phyloP scores from a whole-genome alignment of 2,797 vertebrate species.

The Eulemur mongoz region DNA sequence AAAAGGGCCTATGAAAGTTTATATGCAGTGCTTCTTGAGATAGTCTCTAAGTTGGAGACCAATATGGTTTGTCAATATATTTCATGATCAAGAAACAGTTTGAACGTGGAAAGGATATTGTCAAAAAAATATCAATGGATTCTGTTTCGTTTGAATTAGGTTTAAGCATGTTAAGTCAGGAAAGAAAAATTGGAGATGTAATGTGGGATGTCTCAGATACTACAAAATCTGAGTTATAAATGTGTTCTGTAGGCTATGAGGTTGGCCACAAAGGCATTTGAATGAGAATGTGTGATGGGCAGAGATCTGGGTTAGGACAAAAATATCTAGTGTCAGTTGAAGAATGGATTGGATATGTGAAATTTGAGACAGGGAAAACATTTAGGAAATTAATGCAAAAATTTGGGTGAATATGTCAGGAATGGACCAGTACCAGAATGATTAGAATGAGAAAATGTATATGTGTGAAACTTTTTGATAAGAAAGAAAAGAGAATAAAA shows the following conservation, averaged over 20 bases:
- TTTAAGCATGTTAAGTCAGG: neutral
- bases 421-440: neutral
- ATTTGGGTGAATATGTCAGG: neutral
- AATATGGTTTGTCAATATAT: neutral
- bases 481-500: neutral
- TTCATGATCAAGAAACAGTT: neutral
- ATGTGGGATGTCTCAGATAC: neutral
- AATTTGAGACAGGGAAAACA: neutral
- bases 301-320: neutral
- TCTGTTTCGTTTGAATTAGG: neutral
- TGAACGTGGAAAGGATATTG: neutral
- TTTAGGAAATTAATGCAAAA: neutral
- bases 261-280: neutral
- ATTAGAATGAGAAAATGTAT: neutral
- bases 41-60: neutral
- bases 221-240: neutral
- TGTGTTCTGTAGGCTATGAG: neutral
- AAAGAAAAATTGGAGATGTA: neutral
- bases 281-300: neutral
- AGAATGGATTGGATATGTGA: neutral
- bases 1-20: neutral
- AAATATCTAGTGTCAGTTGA: neutral
- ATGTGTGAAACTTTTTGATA: neutral
- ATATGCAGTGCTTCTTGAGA: neutral
- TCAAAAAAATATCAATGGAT: neutral